Conservation (phyloP, 1,140 invertebrate genomes). For the Sminthurinus signatus region DNA sequence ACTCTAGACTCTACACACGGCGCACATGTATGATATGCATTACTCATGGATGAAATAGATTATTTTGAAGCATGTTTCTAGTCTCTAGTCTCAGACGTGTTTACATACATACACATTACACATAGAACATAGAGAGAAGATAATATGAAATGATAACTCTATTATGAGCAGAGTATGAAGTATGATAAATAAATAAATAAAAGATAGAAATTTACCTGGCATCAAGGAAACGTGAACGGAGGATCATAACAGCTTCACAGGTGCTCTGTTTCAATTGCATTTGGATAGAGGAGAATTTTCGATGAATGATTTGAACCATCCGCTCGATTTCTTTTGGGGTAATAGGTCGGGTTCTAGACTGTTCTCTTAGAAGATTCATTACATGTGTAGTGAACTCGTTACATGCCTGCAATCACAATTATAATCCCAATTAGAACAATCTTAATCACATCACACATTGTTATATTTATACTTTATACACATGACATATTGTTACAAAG, state of each 20-base stretch:
- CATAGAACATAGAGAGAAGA: not conserved
- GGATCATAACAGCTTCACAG: slow-evolving; percentile 99
- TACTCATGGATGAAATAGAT: not conserved
- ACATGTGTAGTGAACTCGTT: slow-evolving; percentile 99
- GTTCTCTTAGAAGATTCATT: slow-evolving; percentile 95
- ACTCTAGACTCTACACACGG: too few relatives aligned
- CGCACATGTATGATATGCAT: not conserved
- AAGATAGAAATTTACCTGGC: slow-evolving; percentile 73
- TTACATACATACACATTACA: not conserved
- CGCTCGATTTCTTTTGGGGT: slow-evolving; percentile 96
- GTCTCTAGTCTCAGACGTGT: not conserved
- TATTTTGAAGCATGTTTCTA: not conserved
- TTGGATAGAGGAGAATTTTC: slow-evolving; percentile 99
- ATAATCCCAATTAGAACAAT: slow-evolving; percentile 8
- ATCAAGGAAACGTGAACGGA: slow-evolving; percentile 88
- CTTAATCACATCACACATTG: too few relatives aligned
- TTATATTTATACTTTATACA: too few relatives aligned
- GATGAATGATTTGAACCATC: slow-evolving; percentile 99
- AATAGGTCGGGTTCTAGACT: slow-evolving; percentile 92
- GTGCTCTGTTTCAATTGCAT: slow-evolving; percentile 99
- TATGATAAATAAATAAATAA: not conserved
- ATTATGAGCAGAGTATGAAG: not conserved
- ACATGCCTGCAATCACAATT: slow-evolving; percentile 72
- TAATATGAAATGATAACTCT: not conserved
- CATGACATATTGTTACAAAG: too few relatives aligned